Base-by-base conservation (phyloP, 2,113 vertebrate species). In the Puffinus mauretanicus region DNA sequence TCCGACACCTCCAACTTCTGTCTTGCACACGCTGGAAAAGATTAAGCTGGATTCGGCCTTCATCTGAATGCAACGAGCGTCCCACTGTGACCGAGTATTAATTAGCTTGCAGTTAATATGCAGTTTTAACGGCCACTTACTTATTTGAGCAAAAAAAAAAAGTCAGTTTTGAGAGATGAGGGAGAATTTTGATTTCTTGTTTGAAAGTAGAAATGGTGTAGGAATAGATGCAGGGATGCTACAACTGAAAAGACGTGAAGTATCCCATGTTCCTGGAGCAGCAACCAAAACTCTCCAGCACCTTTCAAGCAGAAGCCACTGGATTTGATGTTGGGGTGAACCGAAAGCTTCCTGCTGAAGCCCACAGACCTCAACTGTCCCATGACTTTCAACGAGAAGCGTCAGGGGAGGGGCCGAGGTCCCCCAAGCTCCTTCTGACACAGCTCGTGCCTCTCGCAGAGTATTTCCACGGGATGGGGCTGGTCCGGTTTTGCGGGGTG, bases 401-500 rank as follows among this genome's bases (percentile, higher is more conserved):
- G 27, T 24, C 46, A 78, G 78, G 65, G n/a, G 11, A 84, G 34
- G 13, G 20, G 66, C 65, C 34, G 29, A 88, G 54, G 51, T 22
- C 25, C 65, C 36, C 65, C 61, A 66, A 15, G 34, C 24, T 85
- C 55, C 29, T 20, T 55, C 65, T 36, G 62, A 9, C 22, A 34
- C 3, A 17, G n/a, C 14, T 80, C 22, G 7, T 54, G 30, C 27
- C 17, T 69, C 73, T 92, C 40, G 4, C n/a, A 27, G 21, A 34
- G 44, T 8, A 26, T 21, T 77, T 36, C 27, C 55, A 24, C 2
- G 1, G 54, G 47, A 66, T 26, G 18, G 6, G 26, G 10, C 36
- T 46, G 32, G 61, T 29, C 29, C 0, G 6, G 0, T 32, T 54
- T 85, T 55, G 30, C 2, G 2, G 6, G 47, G 42, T 32, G 47